A percentile compares a stretch with the other conserved stretches of the same genome.
Conservation (phyloP, 2,888 invertebrate genomes). For the Corythucha ciliata region DNA sequence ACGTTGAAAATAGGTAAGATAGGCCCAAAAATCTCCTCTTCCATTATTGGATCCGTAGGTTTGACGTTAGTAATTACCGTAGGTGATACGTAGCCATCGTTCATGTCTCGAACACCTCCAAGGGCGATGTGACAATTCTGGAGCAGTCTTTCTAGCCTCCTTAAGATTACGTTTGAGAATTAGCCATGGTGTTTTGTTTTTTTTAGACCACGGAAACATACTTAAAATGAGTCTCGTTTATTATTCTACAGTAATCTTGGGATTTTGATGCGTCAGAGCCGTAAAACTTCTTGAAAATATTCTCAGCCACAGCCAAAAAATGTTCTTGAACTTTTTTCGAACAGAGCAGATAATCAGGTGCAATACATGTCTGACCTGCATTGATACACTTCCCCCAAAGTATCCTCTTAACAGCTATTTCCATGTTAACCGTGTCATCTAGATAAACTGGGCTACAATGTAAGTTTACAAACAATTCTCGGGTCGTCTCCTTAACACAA, state of each 20-base stretch:
- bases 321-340: conserved; percentile 64
- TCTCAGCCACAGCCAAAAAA: conserved; percentile 56
- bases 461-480: neutral
- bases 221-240: conserved; percentile 78
- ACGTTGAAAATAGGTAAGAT: conserved; percentile 82
- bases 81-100: conserved; percentile 73
- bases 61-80: conserved; percentile 71
- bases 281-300: conserved; percentile 69
- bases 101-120: conserved; percentile 67
- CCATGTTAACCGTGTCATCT: conserved; percentile 70
- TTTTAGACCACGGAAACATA: conserved; percentile 44
- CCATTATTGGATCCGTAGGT: conserved; percentile 64
- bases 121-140: conserved; percentile 58
- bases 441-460: conserved; percentile 77
- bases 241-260: conserved; percentile 75
- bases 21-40: conserved; percentile 95
- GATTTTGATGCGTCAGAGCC: conserved; percentile 69
- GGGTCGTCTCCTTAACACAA: neutral
- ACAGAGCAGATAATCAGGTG: conserved; percentile 89
- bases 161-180: conserved; percentile 39
- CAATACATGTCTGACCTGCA: conserved; percentile 90
- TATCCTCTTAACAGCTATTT: conserved; percentile 66
- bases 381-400: conserved; percentile 94
- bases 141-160: conserved; percentile 63
- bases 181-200: neutral